Conservation (phyloP, 2,113 vertebrate genomes). For the Macquaria australasica region DNA sequence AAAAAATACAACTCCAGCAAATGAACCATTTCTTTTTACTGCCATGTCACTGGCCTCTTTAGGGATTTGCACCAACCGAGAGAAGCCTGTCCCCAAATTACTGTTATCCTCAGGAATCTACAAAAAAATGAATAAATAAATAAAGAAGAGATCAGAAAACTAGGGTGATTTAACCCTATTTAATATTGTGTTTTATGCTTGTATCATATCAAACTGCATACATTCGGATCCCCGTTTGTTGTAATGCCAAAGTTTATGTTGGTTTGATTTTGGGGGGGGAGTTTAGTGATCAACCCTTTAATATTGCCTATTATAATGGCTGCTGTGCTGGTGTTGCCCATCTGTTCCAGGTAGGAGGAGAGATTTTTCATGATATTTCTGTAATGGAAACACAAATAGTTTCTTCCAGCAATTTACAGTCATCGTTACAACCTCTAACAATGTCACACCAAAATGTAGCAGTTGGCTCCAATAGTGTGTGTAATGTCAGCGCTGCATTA, state of each 20-base stretch:
- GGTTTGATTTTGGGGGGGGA: background rate
- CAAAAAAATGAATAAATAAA: background rate
- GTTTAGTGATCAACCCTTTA: slow-evolving; percentile 38
- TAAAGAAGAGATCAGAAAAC: background rate
- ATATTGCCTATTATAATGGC: slow-evolving; percentile 2
- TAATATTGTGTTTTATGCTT: background rate
- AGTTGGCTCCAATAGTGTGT: background rate
- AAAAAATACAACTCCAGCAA: slow-evolving; percentile 43
- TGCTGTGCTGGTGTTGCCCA: slow-evolving; percentile 4
- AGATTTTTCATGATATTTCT: slow-evolving; percentile 42
- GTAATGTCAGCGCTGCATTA: background rate
- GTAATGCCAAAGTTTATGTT: background rate
- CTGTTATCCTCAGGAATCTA: background rate
- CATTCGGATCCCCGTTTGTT: background rate
- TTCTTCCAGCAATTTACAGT: background rate
- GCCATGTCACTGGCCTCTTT: slow-evolving; percentile 37
- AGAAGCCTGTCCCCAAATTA: rapidly evolving
- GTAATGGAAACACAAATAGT: background rate
- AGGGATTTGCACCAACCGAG: slow-evolving; percentile 22
- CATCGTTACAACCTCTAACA: background rate
- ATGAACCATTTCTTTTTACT: background rate
- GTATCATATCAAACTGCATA: slow-evolving; percentile 12
- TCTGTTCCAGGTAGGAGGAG: rapidly evolving
- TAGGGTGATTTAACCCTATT: background rate
- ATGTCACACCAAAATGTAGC: background rate